Base-by-base conservation (phyloP, 1,140 invertebrate genomes). In the Drosophila oshimai region DNA sequence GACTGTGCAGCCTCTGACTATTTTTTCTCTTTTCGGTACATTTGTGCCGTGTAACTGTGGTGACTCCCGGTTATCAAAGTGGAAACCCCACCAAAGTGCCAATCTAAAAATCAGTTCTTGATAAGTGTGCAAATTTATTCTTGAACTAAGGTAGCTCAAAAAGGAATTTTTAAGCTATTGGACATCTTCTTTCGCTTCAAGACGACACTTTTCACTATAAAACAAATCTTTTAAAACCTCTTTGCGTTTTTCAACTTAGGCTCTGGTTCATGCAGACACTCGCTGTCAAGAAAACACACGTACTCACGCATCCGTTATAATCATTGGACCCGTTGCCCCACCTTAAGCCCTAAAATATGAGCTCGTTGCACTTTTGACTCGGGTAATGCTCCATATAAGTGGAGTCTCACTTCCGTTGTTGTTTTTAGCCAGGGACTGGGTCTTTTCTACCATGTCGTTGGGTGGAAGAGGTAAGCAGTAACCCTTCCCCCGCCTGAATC, bases 361-460 rank as follows among this genome's bases (percentile, higher is more conserved):
- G 67, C 77, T 42, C 58, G 69, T 50, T 80, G 77, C 77, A 75
- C 77, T 74, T 55, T 61, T 81, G 71, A 71, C 77, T 81, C 20
- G 31, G 12, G 12, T 33, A 29, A 54, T 76, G 72, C 72, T 54
- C 74, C 61, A 61, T 39, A 60, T 80, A 74, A 68, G 12, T 39
- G 17, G 47, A 58, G 61, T 37, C 34, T 53, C 31, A 74, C 58
- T 76, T 71, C 72, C 77, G 72, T 51, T 77, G 51, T 47, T 44
- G 45, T 68, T 45, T 54, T 34, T 22, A 47, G 54, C 13, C 20
- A 17, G 26, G 39, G 26, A 26, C 37, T 47, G 17, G 44, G 29
- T n/a, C n/a, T n/a, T n/a, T n/a, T n/a, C n/a, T n/a, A n/a, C n/a
- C n/a, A n/a, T n/a, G n/a, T n/a, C n/a, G n/a, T n/a, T n/a, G n/a